These are phyloP conservation scores for Ciconia maguari DNA, from an alignment of 2,113 vertebrate species.

Conservation along the genomic window DNA sequence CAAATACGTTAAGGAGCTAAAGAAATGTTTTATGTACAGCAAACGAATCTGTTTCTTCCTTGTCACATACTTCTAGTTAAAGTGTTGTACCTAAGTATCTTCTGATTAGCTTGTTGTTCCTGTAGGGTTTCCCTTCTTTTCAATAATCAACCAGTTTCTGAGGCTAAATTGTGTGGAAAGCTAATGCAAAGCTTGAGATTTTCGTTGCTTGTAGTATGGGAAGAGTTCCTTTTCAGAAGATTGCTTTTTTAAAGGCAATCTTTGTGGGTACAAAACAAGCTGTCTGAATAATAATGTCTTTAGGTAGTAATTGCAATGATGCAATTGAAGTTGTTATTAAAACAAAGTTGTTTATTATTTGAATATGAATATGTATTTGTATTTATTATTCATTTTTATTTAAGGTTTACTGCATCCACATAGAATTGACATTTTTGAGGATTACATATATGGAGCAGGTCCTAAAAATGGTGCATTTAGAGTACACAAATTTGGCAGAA, in stretches of 20 bases:
- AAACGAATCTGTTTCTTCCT: background rate
- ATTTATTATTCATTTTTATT: conserved; percentile 3
- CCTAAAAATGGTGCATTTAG: conserved; percentile 90
- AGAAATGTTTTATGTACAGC: background rate
- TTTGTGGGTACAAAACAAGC: background rate
- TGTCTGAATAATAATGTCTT: background rate
- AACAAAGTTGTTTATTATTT: background rate
- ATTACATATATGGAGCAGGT: conserved; percentile 94
- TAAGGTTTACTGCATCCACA: conserved; percentile 92
- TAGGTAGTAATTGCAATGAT: background rate
- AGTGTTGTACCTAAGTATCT: background rate
- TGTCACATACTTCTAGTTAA: background rate
- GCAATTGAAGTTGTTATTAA: background rate
- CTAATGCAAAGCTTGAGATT: background rate
- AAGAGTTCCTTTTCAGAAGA: background rate
- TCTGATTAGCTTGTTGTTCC: background rate
- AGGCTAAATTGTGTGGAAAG: background rate
- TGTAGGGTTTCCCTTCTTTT: background rate
- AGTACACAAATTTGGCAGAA: conserved; percentile 91
- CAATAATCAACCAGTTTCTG: background rate
- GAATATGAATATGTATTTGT: background rate
- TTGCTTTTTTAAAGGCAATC: background rate
- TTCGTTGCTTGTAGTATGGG: background rate
- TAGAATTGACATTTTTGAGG: conserved; percentile 94
- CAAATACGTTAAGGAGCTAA: background rate